Evolutionary conservation across 2,797 vertebrate species (phyloP), one percentile per base, ranked within the genome.

Genomic region (Megalops cyprinoides): DNA sequence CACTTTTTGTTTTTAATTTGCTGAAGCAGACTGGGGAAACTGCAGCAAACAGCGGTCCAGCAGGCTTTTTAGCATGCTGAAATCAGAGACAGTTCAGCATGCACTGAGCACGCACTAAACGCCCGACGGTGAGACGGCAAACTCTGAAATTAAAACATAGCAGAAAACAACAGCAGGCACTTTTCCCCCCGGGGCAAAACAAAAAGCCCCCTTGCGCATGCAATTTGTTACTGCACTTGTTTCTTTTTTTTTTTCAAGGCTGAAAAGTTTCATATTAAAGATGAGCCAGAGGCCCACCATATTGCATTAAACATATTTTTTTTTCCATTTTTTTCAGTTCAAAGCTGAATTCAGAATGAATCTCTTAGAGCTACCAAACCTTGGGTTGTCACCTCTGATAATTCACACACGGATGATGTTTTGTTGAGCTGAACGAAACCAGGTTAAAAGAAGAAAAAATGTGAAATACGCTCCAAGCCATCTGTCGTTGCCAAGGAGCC

Each of bases 401-500:
- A 92, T 88, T 91, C 87, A 88, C 80, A 86, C 82, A 56, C 85
- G 85, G 82, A 69, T 73, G 84, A n/a, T n/a, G n/a, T n/a, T n/a
- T n/a, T n/a, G n/a, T n/a, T n/a, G 88, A 89, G 90, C 89, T 90
- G 91, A 85, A 91, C 81, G 84, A 87, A 90, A 89, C 81, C 87
- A 78, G 76, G 83, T 88, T 89, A 88, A 88, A 88, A 85, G 85
- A 84, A 90, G 3, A 42, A 65, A 74, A 37, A 81, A 86, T 83
- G 79, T 80, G 71, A 82, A 88, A 84, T 90, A 91, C 91, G 93
- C 92, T 93, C 91, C 87, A 90, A 94, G 92, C 94, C 94, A 94
- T 94, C 93, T 90, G 93, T 94, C 93, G 94, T 93, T 93, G 94
- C 96, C 89, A 94, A 92, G 96, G 93, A 94, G 93, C 95, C 92